Evolutionary conservation across 2,113 vertebrate species (phyloP).

Genomic region (Sclerurus mexicanus): DNA sequence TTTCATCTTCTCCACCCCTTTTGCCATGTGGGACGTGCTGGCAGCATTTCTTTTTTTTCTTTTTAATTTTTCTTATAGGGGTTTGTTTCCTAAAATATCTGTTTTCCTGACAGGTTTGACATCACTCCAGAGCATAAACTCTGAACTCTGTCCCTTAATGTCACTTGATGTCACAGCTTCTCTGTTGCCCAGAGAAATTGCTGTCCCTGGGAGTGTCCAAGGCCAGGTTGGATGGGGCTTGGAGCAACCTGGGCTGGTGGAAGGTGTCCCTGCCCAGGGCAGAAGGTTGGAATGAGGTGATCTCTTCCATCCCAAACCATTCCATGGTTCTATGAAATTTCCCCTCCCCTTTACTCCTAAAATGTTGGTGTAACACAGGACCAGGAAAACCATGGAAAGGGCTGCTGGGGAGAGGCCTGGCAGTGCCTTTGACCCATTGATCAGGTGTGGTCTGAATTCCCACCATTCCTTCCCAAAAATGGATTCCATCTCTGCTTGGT

Average conservation of each 20-base stretch:
- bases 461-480: neutral
- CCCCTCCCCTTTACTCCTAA: neutral
- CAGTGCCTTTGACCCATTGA: accelerated
- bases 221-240: neutral
- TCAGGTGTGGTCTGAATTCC: neutral
- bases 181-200: neutral
- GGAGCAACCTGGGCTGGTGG: neutral
- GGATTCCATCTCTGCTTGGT: accelerated
- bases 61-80: neutral
- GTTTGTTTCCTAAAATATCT: neutral
- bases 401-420: neutral
- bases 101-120: neutral
- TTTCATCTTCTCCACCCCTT: neutral
- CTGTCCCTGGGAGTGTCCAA: neutral
- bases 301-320: neutral
- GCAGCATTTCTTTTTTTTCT: neutral
- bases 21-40: neutral
- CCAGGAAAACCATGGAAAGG: neutral
- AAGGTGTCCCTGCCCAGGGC: neutral
- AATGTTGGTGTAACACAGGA: neutral
- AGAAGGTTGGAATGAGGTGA: neutral
- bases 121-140: neutral
- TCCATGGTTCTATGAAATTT: neutral
- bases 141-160: neutral
- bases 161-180: neutral